phyloP scores from a whole-genome alignment of 2,888 invertebrate species.

The Ichneumoninae sp. region DNA sequence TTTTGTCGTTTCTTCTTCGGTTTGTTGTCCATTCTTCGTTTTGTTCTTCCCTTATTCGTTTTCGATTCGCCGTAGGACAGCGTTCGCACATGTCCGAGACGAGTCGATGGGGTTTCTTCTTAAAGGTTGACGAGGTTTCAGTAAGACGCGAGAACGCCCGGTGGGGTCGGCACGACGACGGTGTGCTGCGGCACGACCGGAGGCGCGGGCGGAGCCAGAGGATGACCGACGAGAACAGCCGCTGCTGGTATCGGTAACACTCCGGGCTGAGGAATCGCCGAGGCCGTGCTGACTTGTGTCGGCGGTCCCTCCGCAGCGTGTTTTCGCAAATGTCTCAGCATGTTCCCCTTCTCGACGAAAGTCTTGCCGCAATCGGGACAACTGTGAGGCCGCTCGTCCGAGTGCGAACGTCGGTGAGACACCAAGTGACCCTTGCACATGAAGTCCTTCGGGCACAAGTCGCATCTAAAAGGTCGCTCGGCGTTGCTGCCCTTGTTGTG shows the following conservation, averaged over 20 bases:
- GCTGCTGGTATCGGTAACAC: slow-evolving; percentile 80
- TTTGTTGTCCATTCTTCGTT: slow-evolving; percentile 14
- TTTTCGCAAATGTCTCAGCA: slow-evolving; percentile 90
- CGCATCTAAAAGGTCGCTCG: slow-evolving; percentile 90
- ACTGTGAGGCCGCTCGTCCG: slow-evolving; percentile 87
- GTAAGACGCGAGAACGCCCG: slow-evolving; percentile 86
- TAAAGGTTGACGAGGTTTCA: slow-evolving; percentile 71
- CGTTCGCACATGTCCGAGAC: slow-evolving; percentile 18
- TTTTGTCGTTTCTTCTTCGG: neutral
- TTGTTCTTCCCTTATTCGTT: slow-evolving; percentile 18
- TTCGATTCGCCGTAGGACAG: slow-evolving; percentile 1
- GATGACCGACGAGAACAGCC: slow-evolving; percentile 82
- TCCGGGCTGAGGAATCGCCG: slow-evolving; percentile 80
- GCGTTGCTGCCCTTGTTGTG: slow-evolving; percentile 91
- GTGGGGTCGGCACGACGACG: slow-evolving; percentile 86
- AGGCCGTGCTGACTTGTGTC: slow-evolving; percentile 81
- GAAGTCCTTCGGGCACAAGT: slow-evolving; percentile 94
- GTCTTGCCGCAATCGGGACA: slow-evolving; percentile 91
- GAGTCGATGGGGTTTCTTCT: slow-evolving; percentile 37
- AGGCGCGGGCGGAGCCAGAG: slow-evolving; percentile 80
- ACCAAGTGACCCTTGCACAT: slow-evolving; percentile 95
- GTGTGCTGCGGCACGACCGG: slow-evolving; percentile 85
- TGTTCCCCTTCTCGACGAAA: slow-evolving; percentile 93
- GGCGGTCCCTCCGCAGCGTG: slow-evolving; percentile 87
- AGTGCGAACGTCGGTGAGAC: slow-evolving; percentile 92